These are phyloP conservation scores for Ips nitidus DNA, from an alignment of 1,140 invertebrate genomes.

Conservation along the genomic window DNA sequence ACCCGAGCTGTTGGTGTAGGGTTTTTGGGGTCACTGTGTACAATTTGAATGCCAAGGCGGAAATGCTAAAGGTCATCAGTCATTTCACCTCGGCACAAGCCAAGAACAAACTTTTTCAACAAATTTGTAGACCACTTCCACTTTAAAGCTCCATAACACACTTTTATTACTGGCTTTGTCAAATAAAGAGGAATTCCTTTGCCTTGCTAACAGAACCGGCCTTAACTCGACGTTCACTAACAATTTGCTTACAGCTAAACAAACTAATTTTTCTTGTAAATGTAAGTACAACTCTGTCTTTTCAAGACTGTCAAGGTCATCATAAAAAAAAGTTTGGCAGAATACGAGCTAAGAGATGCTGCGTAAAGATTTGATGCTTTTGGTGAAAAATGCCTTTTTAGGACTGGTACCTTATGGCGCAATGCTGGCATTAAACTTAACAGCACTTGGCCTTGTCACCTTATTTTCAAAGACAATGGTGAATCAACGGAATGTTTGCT, in stretches of 20 bases:
- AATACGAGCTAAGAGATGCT: not conserved
- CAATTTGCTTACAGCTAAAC: too few species aligned
- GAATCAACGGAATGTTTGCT: not conserved
- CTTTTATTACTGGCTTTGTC: not conserved
- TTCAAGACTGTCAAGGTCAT: not conserved
- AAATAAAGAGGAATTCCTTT: not conserved
- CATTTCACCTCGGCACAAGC: conserved; percentile 5
- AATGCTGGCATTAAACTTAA: not conserved
- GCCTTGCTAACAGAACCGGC: not conserved
- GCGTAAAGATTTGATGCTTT: not conserved
- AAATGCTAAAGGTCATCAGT: not conserved
- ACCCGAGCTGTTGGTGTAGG: not conserved
- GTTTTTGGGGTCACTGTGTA: not conserved
- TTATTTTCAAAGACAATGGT: not conserved
- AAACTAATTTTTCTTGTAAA: too few species aligned
- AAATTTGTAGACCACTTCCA: not conserved
- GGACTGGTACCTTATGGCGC: too few species aligned
- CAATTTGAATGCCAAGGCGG: not conserved
- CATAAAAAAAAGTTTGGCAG: not conserved
- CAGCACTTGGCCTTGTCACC: not conserved
- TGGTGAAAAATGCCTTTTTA: not conserved
- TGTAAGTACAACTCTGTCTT: not conserved
- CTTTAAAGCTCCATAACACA: not conserved
- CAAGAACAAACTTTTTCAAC: not conserved
- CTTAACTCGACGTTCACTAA: not conserved